Conservation (phyloP, 2,797 vertebrate genomes). For the Ctenopoma kingsleyae region DNA sequence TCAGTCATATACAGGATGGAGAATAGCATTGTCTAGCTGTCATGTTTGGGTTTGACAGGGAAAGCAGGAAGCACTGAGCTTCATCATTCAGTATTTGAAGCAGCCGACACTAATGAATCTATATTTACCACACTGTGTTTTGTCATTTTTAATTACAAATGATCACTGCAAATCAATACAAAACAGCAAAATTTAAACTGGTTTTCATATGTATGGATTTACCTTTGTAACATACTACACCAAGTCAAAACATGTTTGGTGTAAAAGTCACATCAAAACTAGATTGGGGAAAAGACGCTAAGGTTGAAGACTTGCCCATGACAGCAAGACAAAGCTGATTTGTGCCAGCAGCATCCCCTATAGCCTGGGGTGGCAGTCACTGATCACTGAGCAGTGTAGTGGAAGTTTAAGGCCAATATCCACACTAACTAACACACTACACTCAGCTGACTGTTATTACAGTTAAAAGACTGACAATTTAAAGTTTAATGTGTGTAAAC, state of each 20-base stretch:
- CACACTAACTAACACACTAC: constrained; percentile 3
- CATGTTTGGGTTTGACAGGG: constrained; percentile 17
- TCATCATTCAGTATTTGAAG: constrained; percentile 23
- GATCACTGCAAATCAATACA: background rate
- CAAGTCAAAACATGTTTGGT: background rate
- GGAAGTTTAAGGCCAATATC: constrained; percentile 41
- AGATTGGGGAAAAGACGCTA: background rate
- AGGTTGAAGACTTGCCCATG: background rate
- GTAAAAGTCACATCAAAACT: background rate
- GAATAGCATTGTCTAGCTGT: constrained; percentile 30
- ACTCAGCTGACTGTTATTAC: constrained; percentile 26
- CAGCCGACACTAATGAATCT: background rate
- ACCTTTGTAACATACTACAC: background rate
- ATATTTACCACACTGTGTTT: background rate
- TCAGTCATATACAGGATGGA: constrained; percentile 28
- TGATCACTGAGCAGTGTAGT: constrained; percentile 22
- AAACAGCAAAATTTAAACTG: background rate
- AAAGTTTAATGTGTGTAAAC: constrained; percentile 20
- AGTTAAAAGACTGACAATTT: constrained; percentile 23
- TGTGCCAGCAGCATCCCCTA: constrained; percentile 26
- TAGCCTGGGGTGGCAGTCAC: constrained; percentile 9
- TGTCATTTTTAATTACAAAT: constrained; percentile 7
- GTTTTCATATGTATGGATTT: background rate
- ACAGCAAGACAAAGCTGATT: constrained; percentile 1
- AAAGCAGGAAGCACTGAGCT: background rate